phyloP scores from a whole-genome alignment of 2,113 vertebrate genomes.

The Centrocercus urophasianus region DNA sequence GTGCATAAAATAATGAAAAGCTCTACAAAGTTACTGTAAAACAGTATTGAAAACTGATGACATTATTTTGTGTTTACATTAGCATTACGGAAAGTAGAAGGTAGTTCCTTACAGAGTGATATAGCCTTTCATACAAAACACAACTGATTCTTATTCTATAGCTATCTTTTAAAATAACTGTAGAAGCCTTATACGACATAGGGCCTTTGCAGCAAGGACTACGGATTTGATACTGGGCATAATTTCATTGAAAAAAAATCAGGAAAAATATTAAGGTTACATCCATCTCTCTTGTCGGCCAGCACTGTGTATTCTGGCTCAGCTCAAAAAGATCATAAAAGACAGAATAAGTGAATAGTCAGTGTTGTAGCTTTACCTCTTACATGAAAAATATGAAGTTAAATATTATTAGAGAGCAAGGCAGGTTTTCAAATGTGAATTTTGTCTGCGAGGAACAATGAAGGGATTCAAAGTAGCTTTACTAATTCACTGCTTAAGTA shows the following conservation, averaged over 20 bases:
- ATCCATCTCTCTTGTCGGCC: background rate
- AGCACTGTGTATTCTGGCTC: background rate
- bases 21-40: background rate
- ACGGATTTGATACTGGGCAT: background rate
- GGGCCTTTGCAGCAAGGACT: background rate
- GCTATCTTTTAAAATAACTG: background rate
- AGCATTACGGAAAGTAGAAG: background rate
- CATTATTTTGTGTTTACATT: background rate
- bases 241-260: background rate
- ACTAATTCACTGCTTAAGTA: constrained; percentile 20
- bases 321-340: background rate
- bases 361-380: background rate
- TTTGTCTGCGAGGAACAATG: background rate
- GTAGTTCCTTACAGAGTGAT: background rate
- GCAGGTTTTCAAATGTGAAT: background rate
- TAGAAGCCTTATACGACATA: background rate
- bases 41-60: background rate
- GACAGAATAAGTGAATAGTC: background rate
- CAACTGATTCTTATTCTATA: background rate
- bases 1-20: background rate
- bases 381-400: background rate
- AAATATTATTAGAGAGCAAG: background rate
- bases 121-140: background rate
- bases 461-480: background rate
- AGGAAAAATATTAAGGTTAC: background rate